Evolutionary conservation across 2,113 vertebrate genomes (phyloP).

Genomic region (Polyodon spathula): DNA sequence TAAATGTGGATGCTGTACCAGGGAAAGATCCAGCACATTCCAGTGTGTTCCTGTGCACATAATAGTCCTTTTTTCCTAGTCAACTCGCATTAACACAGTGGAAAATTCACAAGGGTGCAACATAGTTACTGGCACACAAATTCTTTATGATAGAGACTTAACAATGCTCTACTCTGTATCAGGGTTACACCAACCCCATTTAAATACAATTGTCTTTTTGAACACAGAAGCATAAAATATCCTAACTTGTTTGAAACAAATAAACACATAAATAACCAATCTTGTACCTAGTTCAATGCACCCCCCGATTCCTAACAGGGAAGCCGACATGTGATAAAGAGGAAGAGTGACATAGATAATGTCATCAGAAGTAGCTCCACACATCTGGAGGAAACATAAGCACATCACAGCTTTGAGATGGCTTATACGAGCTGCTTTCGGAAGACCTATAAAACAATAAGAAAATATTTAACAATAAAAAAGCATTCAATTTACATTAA

Average conservation of each 20-base stretch:
- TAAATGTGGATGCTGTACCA: too few species aligned
- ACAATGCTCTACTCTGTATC: too few species aligned
- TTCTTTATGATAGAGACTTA: too few species aligned
- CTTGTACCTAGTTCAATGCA: slow-evolving; percentile 75
- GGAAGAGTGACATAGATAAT: slow-evolving; percentile 76
- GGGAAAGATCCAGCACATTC: background rate
- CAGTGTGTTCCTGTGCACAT: background rate
- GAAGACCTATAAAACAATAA: slow-evolving; percentile 59
- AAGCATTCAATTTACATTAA: background rate
- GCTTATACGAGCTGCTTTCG: slow-evolving; percentile 79
- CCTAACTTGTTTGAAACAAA: background rate
- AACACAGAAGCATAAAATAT: background rate
- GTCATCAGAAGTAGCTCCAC: slow-evolving; percentile 65
- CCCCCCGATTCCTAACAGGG: slow-evolving; percentile 81
- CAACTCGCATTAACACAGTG: background rate
- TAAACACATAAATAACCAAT: background rate
- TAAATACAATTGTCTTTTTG: background rate
- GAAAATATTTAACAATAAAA: too few species aligned
- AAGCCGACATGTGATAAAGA: slow-evolving; percentile 82
- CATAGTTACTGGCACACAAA: background rate
- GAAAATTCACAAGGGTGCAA: background rate
- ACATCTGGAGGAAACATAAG: slow-evolving; percentile 64
- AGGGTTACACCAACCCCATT: too few species aligned
- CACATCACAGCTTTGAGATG: slow-evolving; percentile 66
- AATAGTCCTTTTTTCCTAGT: background rate